Evolutionary conservation across 2,113 vertebrate species (phyloP).

Genomic region (Pungitius pungitius): DNA sequence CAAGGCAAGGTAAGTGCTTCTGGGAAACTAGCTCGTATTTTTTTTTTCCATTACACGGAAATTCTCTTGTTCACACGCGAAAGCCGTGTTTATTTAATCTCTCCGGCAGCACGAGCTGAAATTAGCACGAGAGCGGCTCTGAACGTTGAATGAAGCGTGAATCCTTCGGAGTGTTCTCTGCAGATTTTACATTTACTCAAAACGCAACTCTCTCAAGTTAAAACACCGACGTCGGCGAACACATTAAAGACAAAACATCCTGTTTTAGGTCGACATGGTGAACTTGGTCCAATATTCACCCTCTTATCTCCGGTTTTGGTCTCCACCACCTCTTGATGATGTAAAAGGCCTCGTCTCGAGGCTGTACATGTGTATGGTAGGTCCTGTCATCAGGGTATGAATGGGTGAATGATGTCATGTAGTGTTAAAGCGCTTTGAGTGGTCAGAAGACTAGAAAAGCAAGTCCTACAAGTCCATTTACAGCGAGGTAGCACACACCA

Average conservation of each 20-base stretch:
- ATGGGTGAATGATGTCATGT: no score
- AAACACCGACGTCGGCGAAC: neutral
- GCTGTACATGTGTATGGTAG: no score
- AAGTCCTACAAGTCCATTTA: no score
- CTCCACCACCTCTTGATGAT: neutral
- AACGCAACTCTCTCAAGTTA: neutral
- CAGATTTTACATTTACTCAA: neutral
- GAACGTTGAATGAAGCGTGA: neutral
- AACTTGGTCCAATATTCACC: neutral
- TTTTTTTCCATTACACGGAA: constrained; percentile 40
- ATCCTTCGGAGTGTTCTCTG: neutral
- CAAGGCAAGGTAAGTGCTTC: constrained; percentile 53
- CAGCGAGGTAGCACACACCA: no score
- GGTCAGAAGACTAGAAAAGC: no score
- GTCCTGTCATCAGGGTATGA: no score
- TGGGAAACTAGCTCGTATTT: constrained; percentile 42
- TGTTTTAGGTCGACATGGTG: neutral
- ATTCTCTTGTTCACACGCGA: constrained; percentile 35
- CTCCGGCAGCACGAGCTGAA: neutral
- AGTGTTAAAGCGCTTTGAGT: no score
- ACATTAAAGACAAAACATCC: neutral
- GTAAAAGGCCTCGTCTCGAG: neutral
- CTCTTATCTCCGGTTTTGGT: neutral
- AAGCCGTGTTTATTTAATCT: constrained; percentile 6
- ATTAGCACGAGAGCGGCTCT: neutral